Evolutionary conservation across 2,113 vertebrate genomes (phyloP).

Genomic region (Falco punctatus): DNA sequence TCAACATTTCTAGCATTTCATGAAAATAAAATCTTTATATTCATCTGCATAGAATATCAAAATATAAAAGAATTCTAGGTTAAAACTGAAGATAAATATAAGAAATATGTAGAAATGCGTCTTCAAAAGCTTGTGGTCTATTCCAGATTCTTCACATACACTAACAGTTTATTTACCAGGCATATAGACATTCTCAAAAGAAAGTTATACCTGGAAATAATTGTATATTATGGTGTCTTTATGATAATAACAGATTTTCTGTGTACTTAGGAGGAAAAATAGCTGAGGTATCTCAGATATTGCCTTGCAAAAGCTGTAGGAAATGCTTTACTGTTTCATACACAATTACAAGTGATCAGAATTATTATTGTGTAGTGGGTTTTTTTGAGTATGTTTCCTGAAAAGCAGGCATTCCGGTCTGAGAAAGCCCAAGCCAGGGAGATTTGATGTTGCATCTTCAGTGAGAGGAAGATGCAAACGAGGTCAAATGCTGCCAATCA

Average conservation of each 20-base stretch:
- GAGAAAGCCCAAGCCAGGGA: too few species aligned
- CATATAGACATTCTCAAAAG: background rate
- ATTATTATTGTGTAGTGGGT: background rate
- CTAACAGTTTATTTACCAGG: background rate
- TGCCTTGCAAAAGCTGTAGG: background rate
- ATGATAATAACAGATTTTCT: background rate
- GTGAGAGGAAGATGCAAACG: too few species aligned
- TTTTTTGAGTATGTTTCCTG: background rate
- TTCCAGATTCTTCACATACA: background rate
- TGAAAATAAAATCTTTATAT: background rate
- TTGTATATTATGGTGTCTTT: background rate
- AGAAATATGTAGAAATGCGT: background rate
- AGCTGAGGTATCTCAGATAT: background rate
- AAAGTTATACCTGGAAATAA: background rate
- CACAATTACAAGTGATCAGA: background rate
- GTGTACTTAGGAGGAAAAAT: background rate
- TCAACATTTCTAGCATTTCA: background rate
- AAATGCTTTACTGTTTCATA: background rate
- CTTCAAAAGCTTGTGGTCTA: background rate
- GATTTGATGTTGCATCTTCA: too few species aligned
- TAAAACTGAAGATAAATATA: background rate
- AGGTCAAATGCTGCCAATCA: too few species aligned
- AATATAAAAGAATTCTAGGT: background rate
- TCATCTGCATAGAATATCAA: background rate
- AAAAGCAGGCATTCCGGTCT: background rate